Conservation (phyloP, 2,888 invertebrate genomes). For the Orchestes rusci region DNA sequence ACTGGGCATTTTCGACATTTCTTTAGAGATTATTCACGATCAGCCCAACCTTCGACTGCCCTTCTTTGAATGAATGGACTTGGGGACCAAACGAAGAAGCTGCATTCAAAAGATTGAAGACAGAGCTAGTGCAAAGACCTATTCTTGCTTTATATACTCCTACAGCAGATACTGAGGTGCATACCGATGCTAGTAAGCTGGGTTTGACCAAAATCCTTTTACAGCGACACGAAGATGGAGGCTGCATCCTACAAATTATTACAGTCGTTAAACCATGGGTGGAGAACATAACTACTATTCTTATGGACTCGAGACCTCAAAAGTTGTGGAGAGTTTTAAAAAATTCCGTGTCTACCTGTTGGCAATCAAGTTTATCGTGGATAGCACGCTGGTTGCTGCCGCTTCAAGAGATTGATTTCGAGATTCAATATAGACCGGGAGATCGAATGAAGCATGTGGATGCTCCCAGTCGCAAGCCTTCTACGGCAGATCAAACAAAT, state of each 20-base stretch:
- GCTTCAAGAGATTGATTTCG: neutral
- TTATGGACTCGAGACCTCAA: neutral
- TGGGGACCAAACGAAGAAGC: neutral
- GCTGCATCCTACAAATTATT: neutral
- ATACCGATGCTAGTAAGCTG: too few species aligned
- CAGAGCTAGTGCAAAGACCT: neutral
- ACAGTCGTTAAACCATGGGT: neutral
- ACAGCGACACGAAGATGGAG: neutral
- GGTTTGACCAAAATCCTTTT: neutral
- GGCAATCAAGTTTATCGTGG: neutral
- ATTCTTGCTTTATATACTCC: neutral
- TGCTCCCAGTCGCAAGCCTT: neutral
- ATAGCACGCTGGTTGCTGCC: neutral
- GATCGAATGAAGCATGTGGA: neutral
- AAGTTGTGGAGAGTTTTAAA: neutral
- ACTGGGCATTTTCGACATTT: too few species aligned
- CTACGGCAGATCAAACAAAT: neutral
- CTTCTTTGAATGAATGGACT: neutral
- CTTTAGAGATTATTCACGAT: too few species aligned
- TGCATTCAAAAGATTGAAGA: neutral
- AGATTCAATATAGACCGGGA: neutral
- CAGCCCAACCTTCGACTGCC: too few species aligned
- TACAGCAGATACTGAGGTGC: neutral
- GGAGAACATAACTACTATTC: too few species aligned
- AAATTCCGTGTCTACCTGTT: neutral